Base-by-base conservation (phyloP, 2,113 vertebrate genomes). In the Callopanchax toddi region DNA sequence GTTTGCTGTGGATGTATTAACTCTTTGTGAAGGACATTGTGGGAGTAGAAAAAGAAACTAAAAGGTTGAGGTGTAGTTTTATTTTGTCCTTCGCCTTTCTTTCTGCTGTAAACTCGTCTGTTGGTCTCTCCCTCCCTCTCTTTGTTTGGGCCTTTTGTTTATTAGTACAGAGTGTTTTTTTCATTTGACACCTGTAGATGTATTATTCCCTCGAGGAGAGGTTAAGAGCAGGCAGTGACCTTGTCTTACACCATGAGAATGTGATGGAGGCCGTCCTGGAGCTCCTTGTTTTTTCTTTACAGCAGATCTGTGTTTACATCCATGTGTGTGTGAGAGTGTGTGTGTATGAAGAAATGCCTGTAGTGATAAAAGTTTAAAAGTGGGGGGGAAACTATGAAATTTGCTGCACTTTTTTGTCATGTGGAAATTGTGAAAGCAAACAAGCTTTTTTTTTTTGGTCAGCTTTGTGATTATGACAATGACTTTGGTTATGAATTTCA, bases 401-500 rank as follows among this genome's bases (percentile, higher is more conserved):
- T 74, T 86, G 71, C 86, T 57, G 48, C 87, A 88, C 81, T 67
- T 71, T 45, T 76, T 67, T 83, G 85, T 49, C 76, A 55, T 71
- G 88, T 84, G 85, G 86, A 74, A 86, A 86, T 88, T 57, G 81
- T 79, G 81, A 43, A 87, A 70, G 68, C 71, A 71, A 54, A 51
- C 51, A 50, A 84, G 65, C 71, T 80, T 79, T 73, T n/a, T n/a
- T n/a, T n/a, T n/a, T n/a, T n/a, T n/a, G n/a, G 87, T 89, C 86
- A 61, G 84, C 83, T 78, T 89, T 79, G 74, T 79, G 84, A 86
- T 57, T 25, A 72, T 59, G 65, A 86, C 71, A 77, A 78, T 73
- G 76, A 85, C n/a, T n/a, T n/a, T 80, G 78, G 74, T 85, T 78
- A 68, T 74, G 60, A 62, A 73, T 89, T 92, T 91, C 75, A 84